Percentiles rank a stretch among this genome's conserved stretches.
These are phyloP conservation scores for Chrysogorgia sp. DNA, from an alignment of 92 coral and sea anemone genomes.

Conservation along the genomic window DNA sequence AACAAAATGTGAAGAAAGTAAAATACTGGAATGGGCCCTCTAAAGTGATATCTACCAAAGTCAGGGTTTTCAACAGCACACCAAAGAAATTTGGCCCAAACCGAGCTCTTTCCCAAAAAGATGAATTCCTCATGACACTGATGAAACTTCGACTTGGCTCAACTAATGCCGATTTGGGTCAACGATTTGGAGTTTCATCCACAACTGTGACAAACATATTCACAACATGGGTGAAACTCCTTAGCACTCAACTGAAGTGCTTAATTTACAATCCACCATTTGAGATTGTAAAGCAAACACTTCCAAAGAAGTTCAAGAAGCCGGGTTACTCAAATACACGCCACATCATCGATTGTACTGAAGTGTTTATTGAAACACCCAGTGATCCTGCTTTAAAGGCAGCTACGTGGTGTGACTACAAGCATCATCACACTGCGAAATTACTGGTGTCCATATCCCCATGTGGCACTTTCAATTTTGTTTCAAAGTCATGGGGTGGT, in stretches of 20 bases:
- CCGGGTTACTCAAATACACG: constrained; percentile 38
- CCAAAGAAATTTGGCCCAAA: too few relatives aligned
- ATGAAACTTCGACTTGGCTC: too few relatives aligned
- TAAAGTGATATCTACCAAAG: too few relatives aligned
- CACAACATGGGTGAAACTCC: constrained; percentile 49
- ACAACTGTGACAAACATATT: constrained; percentile 23
- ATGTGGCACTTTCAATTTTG: constrained; percentile 39
- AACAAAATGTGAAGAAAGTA: too few relatives aligned
- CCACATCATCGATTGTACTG: constrained; percentile 52
- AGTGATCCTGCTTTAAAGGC: constrained; percentile 49
- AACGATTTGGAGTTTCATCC: too few relatives aligned
- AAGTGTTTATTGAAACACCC: constrained; percentile 51
- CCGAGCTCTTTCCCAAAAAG: too few relatives aligned
- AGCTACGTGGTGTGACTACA: constrained; percentile 49
- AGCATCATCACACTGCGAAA: constrained; percentile 50
- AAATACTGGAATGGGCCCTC: too few relatives aligned
- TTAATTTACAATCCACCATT: constrained; percentile 39
- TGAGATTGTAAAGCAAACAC: constrained; percentile 40
- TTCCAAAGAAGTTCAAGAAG: constrained; percentile 38
- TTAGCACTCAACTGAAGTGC: constrained; percentile 33
- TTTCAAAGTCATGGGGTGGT: constrained; percentile 50
- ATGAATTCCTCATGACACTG: too few relatives aligned
- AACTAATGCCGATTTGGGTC: too few relatives aligned
- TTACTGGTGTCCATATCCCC: constrained; percentile 48
- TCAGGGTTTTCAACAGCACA: too few relatives aligned